Evolutionary conservation across 2,888 invertebrate genomes (phyloP), one percentile per base, ranked within the genome.

Genomic region (Tipula vernalis): DNA sequence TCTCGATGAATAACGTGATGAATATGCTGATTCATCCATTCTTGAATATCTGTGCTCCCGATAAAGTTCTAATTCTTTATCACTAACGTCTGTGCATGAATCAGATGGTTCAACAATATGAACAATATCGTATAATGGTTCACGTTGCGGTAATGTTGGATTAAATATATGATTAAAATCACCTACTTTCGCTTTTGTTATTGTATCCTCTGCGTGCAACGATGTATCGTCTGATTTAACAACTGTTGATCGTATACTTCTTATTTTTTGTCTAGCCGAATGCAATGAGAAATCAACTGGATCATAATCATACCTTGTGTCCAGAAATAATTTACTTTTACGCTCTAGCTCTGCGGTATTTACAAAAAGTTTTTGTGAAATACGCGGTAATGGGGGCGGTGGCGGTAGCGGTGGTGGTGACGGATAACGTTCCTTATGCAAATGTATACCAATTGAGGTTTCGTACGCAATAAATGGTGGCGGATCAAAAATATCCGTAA

Each of bases 1-100:
- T 91, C 93, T 93, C 88, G 92, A 91, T 90, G 93, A 94, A 89
- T 94, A 93, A 89, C 92, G 91, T 88, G 94, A 93, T 88, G 89
- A 89, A 88, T 88, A 89, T 87, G 87, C 84, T 44, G 90, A 89
- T 88, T 90, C 91, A 89, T 90, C 91, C 91, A 90, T 90, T 88
- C 88, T 90, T 88, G 84, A 84, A 39, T 84, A 84, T 84, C n/a
- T 84, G 41, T 84, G 84, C 13, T 84, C 84, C 2, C 41, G 39
- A 39, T 36, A 39, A 84, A 84, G 84, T 84, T 84, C 84, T 71
- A 89, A 88, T 88, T 90, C 90, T 88, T 89, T 89, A 89, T 91
- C 90, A 88, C 89, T 90, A 88, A 89, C 39, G 87, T 88, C 87
- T 86, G 89, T 86, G 90, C 90, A 89, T 89, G 88, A 89, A 89